Base-by-base conservation (phyloP, 2,797 vertebrate genomes). In the Anas acuta region DNA sequence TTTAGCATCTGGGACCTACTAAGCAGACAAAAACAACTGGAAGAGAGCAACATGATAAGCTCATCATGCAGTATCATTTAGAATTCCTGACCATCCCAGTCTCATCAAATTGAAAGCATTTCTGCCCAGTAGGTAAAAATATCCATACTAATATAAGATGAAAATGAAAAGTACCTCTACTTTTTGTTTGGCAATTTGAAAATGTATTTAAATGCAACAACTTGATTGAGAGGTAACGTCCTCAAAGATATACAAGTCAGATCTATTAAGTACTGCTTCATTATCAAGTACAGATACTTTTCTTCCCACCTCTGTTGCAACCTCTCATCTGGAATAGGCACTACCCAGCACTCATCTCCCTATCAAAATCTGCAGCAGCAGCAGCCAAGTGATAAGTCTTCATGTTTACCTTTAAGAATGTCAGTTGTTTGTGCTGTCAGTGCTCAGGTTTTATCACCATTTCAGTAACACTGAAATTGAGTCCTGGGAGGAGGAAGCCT, bases 401-500 rank as follows among this genome's bases (percentile, higher is more conserved):
- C 47, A 26, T 77, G n/a, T 82, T 95, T 96, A 84, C 85, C 45
- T 84, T 90, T 74, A 94, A 57, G 71, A 84, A 84, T 30, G 23
- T 25, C 53, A 65, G 28, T 54, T 84, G 67, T 70, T 93, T 2
- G 0, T 33, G 64, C 62, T 70, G 62, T 67, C 74, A 67, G n/a
- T 19, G 43, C 43, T 90, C 54, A 65, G 65, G 45, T 67, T 94
- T 96, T 84, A 84, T 92, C 83, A 72, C 35, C 10, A 30, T 12
- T 45, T 93, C 93, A 61, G 88, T 43, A 25, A 43, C 43, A 87
- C 43, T 30, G 57, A 85, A 93, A 82, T 12, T 12, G 84, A 67
- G 77, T 37, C 88, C 71, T 67, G 71, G 47, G 71, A 90, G 61
- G 49, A 82, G 20, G 62, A 28, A 87, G 21, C 22, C 37, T 82